Base-by-base conservation (phyloP, 2,888 invertebrate species). In the Icerya purchasi region DNA sequence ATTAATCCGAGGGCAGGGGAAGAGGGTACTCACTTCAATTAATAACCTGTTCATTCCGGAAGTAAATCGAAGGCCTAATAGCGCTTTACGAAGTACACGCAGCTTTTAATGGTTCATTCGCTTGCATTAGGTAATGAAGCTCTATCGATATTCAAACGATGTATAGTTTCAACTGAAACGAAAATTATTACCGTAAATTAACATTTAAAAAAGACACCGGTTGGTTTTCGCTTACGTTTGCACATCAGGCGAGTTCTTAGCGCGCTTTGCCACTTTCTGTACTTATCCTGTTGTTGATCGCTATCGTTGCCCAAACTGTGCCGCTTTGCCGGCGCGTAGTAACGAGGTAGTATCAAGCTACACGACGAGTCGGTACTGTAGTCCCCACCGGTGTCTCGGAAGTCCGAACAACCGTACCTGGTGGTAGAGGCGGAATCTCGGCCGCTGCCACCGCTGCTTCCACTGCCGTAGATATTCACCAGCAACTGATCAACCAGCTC, bases 391-490 rank as follows among this genome's bases (percentile, higher is more conserved):
- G 49, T 51, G 51, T 54, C 52, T 23, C 24, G 55, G 8, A 52
- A n/a, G 25, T 55, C 56, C 10, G 59, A 54, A 14, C 56, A 55
- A 19, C 49, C 54, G 5, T 14, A 14, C 14, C 36, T 36, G 14
- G 36, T 8, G 8, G 36, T 36, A 36, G 36, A 5, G 8, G 36
- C 14, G 8, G 36, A 36, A n/a, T n/a, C n/a, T n/a, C n/a, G n/a
- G 22, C 54, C 54, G 22, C 60, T 56, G 18, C 50, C 50, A n/a
- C 36, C 51, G 8, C 56, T 22, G n/a, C 56, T 53, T 19, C 53
- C 22, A 36, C 24, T 51, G 23, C 59, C 59, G 49, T 60, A 60
- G 36, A 60, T 60, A 18, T 60, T 60, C 56, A 60, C 55, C 22
- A 60, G 24, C 3, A 60, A 25, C 19, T 60, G 53, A 55, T 60